Percentiles rank a stretch among this genome's conserved stretches.
Conservation (phyloP, 2,888 invertebrate genomes). For the Pandemis heparana region DNA sequence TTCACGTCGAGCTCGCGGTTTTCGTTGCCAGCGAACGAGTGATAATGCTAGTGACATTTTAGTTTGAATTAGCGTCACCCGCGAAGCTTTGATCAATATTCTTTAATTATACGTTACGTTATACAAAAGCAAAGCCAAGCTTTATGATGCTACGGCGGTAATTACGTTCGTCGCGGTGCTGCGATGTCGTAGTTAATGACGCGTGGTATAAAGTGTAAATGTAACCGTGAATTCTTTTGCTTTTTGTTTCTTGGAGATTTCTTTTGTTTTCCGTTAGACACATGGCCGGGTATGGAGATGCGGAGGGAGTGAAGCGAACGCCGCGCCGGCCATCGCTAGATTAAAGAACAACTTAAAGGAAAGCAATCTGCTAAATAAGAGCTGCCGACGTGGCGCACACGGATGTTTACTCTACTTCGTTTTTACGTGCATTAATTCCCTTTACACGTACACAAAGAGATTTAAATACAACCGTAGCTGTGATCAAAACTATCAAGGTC, state of each 20-base stretch:
- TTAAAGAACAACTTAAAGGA: conserved; percentile 85
- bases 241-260: conserved; percentile 3
- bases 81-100: conserved; percentile 51
- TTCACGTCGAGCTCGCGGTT: conserved; percentile 64
- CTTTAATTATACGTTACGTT: conserved; percentile 33
- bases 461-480: conserved; percentile 15
- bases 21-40: conserved; percentile 53
- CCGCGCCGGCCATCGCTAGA: conserved; percentile 70
- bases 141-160: conserved; percentile 30
- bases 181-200: conserved; percentile 26
- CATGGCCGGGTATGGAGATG: conserved; percentile 30
- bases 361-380: conserved; percentile 86
- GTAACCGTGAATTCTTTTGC: conserved; percentile 4
- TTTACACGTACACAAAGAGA: neutral
- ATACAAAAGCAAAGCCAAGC: conserved; percentile 36
- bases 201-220: conserved; percentile 25
- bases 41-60: conserved; percentile 59
- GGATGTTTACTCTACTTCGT: conserved; percentile 66
- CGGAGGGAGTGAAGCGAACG: conserved; percentile 34
- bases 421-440: neutral
- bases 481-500: conserved; percentile 31
- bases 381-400: conserved; percentile 56
- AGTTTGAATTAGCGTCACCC: conserved; percentile 54
- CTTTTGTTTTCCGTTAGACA: conserved; percentile 10
- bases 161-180: conserved; percentile 33